A percentile compares a stretch with the other conserved stretches of the same genome.
phyloP scores from a whole-genome alignment of 2,113 vertebrate genomes.

The Varanus komodoensis region DNA sequence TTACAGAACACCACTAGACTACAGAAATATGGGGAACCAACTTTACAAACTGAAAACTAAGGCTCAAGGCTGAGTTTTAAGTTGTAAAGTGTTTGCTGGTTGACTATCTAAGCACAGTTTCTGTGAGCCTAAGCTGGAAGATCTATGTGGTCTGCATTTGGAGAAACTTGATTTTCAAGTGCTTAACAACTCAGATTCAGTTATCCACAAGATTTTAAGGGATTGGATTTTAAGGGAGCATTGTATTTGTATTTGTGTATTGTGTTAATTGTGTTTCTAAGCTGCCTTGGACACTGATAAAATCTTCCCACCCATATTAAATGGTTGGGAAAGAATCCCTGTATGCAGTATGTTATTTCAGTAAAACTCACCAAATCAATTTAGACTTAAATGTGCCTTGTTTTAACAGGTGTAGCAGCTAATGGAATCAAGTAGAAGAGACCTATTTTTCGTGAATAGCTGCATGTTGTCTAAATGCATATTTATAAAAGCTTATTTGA shows the following conservation, averaged over 20 bases:
- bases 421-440: neutral
- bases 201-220: neutral
- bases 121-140: neutral
- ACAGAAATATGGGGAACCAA: neutral
- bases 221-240: neutral
- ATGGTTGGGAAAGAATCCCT: neutral
- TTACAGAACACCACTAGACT: neutral
- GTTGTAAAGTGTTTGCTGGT: neutral
- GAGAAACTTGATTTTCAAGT: neutral
- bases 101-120: neutral
- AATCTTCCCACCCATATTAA: neutral
- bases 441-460: neutral
- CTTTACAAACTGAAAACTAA: neutral
- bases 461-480: neutral
- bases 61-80: neutral
- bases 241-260: neutral
- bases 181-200: neutral
- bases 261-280: neutral
- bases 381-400: neutral
- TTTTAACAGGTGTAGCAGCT: neutral
- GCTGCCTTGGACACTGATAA: neutral
- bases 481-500: neutral
- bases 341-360: neutral
- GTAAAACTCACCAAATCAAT: neutral
- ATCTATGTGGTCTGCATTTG: neutral